Evolutionary conservation across 2,797 vertebrate species (phyloP).

Genomic region (Gephyroberyx darwinii): DNA sequence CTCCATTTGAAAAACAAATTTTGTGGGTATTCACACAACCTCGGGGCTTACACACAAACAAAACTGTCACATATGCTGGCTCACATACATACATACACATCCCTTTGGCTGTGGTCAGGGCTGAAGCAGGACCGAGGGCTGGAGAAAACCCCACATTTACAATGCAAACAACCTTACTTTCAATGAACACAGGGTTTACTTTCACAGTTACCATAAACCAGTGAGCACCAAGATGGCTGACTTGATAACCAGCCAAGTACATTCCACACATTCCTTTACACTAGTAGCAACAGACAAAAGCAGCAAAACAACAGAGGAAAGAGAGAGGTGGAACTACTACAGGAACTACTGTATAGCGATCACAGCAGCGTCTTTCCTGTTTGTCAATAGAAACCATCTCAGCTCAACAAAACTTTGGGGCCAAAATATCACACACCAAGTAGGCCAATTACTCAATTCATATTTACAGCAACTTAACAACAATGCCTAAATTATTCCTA

Average conservation of each 20-base stretch:
- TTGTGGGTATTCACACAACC: conserved; percentile 15
- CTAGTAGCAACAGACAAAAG: conserved; percentile 45
- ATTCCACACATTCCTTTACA: conserved; percentile 78
- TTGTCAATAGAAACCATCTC: neutral
- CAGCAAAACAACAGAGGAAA: conserved; percentile 52
- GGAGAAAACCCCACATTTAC: conserved; percentile 59
- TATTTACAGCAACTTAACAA: neutral
- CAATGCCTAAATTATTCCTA: neutral
- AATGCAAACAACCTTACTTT: conserved; percentile 62
- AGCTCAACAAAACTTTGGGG: neutral
- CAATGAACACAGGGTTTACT: conserved; percentile 51
- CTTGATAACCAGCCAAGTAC: conserved; percentile 71
- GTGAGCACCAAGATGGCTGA: conserved; percentile 55
- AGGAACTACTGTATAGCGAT: conserved; percentile 3
- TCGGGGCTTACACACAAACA: conserved; percentile 29
- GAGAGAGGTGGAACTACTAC: conserved; percentile 19
- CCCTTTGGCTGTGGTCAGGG: neutral
- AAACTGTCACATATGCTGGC: conserved; percentile 35
- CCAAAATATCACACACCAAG: neutral
- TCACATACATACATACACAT: conserved; percentile 2
- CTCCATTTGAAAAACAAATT: conserved; percentile 41
- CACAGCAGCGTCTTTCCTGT: neutral
- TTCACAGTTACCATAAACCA: conserved; percentile 56
- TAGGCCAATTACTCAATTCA: neutral
- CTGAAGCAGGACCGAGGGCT: conserved; percentile 6